Evolutionary conservation across 2,797 vertebrate species (phyloP).

Genomic region (Smutsia gigantea): DNA sequence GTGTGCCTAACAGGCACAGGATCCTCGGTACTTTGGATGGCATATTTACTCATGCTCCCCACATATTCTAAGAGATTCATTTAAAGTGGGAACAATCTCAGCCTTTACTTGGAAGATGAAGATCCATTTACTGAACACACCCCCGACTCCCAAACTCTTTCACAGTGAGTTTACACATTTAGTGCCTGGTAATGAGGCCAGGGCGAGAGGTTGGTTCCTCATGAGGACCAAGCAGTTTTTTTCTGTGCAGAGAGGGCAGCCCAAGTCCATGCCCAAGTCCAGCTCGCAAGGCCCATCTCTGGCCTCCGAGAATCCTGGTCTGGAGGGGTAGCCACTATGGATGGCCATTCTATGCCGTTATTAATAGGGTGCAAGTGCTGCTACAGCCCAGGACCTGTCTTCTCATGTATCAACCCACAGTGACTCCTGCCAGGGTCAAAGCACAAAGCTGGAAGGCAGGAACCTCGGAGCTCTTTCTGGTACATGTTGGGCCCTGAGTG

Average conservation of each 20-base stretch:
- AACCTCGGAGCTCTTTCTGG: background rate
- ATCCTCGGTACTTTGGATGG: background rate
- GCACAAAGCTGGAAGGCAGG: background rate
- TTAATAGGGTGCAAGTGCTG: background rate
- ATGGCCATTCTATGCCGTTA: background rate
- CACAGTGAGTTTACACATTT: background rate
- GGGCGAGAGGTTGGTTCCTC: background rate
- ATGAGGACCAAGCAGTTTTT: background rate
- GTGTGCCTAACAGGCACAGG: background rate
- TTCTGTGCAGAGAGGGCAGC: background rate
- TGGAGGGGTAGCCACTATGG: background rate
- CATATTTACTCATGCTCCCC: background rate
- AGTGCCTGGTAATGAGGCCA: background rate
- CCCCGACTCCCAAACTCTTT: background rate
- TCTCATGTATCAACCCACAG: background rate
- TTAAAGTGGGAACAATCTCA: background rate
- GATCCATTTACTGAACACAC: background rate
- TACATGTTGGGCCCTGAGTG: background rate
- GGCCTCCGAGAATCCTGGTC: background rate
- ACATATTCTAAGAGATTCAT: background rate
- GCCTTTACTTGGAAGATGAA: slow-evolving; percentile 25
- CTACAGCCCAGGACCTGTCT: background rate
- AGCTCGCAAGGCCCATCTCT: background rate
- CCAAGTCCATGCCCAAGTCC: background rate
- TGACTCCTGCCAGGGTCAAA: background rate